Conservation (phyloP, 2,888 invertebrate genomes). For the Tetragonula carbonaria region DNA sequence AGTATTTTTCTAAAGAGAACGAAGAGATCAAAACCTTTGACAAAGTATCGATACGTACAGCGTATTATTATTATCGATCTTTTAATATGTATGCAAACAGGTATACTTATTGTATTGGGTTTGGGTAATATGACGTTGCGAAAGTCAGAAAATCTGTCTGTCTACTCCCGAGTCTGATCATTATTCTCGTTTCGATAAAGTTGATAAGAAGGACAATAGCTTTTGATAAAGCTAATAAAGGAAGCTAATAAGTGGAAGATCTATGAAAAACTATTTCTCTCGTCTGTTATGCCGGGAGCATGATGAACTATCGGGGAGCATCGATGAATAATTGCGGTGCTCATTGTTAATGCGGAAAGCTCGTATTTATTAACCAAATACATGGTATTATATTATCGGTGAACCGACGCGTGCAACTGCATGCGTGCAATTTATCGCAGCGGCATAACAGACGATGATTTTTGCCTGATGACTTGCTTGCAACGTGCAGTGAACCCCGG, state of each 20-base stretch:
- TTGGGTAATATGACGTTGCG: neutral
- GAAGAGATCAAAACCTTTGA: too few species aligned
- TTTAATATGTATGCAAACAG: too few species aligned
- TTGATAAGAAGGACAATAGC: too few species aligned
- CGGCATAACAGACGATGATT: constrained; percentile 20
- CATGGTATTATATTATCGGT: neutral
- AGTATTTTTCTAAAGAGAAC: too few species aligned
- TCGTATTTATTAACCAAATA: constrained; percentile 27
- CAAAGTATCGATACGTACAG: too few species aligned
- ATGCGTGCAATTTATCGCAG: constrained; percentile 30
- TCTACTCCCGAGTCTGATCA: too few species aligned
- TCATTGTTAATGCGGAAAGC: neutral
- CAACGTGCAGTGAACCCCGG: neutral
- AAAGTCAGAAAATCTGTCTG: neutral
- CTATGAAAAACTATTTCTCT: neutral
- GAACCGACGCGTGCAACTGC: constrained; percentile 20
- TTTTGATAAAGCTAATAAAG: too few species aligned
- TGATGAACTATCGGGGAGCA: neutral
- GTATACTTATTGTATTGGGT: too few species aligned
- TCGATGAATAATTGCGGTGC: neutral
- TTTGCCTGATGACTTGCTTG: neutral
- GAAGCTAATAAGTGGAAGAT: too few species aligned
- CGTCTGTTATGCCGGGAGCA: too few species aligned
- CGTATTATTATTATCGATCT: too few species aligned
- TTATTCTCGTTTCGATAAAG: too few species aligned